phyloP scores from a whole-genome alignment of 2,113 vertebrate species.

The Scolopax mira region DNA sequence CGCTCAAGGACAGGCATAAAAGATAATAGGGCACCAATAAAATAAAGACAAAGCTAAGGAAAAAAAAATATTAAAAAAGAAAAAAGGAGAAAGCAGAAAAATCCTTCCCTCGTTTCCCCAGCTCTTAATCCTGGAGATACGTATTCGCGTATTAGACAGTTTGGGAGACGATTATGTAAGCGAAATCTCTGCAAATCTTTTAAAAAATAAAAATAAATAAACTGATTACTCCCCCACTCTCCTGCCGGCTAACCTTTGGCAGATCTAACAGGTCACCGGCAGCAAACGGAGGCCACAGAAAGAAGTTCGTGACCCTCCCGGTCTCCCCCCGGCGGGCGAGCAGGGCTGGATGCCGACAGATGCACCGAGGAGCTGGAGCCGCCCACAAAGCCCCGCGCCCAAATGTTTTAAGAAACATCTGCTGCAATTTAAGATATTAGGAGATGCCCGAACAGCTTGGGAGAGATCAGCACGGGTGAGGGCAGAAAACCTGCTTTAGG shows the following conservation, averaged over 20 bases:
- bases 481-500: neutral
- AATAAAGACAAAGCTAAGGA: neutral
- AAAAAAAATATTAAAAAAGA: neutral
- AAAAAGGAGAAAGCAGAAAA: neutral
- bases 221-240: neutral
- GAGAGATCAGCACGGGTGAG: neutral
- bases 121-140: conserved; percentile 49
- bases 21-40: neutral
- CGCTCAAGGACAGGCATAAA: neutral
- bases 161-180: conserved; percentile 26
- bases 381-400: neutral
- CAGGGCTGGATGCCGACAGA: neutral
- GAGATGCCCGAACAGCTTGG: neutral
- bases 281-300: neutral
- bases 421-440: neutral
- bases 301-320: neutral
- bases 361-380: neutral
- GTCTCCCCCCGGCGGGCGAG: fast-evolving
- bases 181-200: conserved; percentile 59
- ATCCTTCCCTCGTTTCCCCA: neutral
- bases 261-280: conserved; percentile 7
- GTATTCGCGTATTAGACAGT: conserved; percentile 11
- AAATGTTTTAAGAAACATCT: neutral
- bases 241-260: neutral
- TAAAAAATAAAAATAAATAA: neutral